phyloP scores from a whole-genome alignment of 2,113 vertebrate genomes.

The Eleginops maclovinus region DNA sequence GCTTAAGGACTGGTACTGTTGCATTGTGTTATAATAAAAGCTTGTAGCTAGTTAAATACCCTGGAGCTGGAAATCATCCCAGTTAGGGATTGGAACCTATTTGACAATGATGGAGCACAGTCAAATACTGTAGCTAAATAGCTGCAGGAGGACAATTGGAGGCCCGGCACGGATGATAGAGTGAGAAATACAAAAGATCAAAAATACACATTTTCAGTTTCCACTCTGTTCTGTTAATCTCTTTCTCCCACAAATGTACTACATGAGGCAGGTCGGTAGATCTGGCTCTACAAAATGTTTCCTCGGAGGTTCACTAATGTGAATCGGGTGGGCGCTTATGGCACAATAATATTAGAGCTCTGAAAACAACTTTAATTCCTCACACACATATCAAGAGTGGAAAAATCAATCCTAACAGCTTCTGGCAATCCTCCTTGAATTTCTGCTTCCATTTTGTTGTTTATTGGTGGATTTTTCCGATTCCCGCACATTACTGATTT shows the following conservation, averaged over 20 bases:
- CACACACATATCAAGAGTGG: neutral
- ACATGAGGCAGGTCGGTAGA: neutral
- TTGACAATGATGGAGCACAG: slow-evolving; percentile 56
- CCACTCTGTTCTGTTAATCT: slow-evolving; percentile 9
- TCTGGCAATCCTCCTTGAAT: neutral
- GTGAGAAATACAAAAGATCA: neutral
- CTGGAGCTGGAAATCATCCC: slow-evolving; percentile 48
- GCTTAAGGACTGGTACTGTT: slow-evolving; percentile 31
- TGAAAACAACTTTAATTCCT: slow-evolving; percentile 15
- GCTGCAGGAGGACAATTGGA: slow-evolving; percentile 13
- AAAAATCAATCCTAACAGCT: neutral
- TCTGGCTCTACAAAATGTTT: neutral
- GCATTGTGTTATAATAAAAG: slow-evolving; percentile 44
- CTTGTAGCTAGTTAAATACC: slow-evolving; percentile 52
- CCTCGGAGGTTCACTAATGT: neutral
- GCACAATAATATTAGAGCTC: slow-evolving; percentile 11
- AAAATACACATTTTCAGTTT: slow-evolving; percentile 9
- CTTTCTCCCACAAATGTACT: neutral
- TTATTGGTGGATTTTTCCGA: neutral
- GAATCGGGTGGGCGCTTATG: slow-evolving; percentile 9
- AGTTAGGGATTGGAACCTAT: slow-evolving; percentile 47
- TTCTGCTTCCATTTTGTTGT: neutral
- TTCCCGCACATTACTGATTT: neutral
- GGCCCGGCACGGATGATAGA: slow-evolving; percentile 7
- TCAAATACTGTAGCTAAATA: slow-evolving; percentile 29